Percentiles rank a stretch among this genome's conserved stretches.
Conservation (phyloP, 2,113 vertebrate genomes). For the Hydrochoerus hydrochaeris region DNA sequence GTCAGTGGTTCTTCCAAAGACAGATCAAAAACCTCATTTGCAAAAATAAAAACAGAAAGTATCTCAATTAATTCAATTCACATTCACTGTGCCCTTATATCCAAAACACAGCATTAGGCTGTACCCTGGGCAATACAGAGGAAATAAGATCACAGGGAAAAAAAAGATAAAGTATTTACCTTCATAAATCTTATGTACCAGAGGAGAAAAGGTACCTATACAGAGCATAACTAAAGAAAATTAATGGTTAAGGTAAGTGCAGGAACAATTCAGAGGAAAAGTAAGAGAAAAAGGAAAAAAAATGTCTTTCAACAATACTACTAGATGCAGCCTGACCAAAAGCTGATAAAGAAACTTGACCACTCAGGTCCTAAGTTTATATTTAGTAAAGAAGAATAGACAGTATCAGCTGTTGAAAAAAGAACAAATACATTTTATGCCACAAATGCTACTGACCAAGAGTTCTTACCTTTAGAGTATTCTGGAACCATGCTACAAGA, state of each 20-base stretch:
- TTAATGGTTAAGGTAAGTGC: background rate
- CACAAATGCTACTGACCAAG: background rate
- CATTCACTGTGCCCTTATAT: background rate
- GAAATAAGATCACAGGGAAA: constrained; percentile 3
- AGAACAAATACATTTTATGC: background rate
- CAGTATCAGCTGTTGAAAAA: background rate
- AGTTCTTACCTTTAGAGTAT: constrained; percentile 78
- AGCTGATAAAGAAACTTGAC: background rate
- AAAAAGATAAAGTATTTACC: background rate
- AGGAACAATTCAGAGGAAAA: constrained; percentile 6
- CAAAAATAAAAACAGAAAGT: background rate
- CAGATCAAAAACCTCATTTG: constrained; percentile 84
- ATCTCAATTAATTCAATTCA: constrained; percentile 54
- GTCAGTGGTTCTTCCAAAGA: constrained; percentile 73
- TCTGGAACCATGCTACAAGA: constrained; percentile 84
- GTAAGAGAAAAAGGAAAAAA: background rate
- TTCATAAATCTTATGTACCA: background rate
- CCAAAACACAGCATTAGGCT: background rate
- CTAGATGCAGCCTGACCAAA: background rate
- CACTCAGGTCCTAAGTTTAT: background rate
- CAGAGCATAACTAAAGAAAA: background rate
- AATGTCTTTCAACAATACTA: background rate
- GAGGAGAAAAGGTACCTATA: background rate
- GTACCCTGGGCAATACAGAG: background rate
- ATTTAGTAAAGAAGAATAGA: background rate